These are phyloP conservation scores for Masnerella sp. DNA, from an alignment of 2,888 invertebrate genomes.

Conservation along the genomic window DNA sequence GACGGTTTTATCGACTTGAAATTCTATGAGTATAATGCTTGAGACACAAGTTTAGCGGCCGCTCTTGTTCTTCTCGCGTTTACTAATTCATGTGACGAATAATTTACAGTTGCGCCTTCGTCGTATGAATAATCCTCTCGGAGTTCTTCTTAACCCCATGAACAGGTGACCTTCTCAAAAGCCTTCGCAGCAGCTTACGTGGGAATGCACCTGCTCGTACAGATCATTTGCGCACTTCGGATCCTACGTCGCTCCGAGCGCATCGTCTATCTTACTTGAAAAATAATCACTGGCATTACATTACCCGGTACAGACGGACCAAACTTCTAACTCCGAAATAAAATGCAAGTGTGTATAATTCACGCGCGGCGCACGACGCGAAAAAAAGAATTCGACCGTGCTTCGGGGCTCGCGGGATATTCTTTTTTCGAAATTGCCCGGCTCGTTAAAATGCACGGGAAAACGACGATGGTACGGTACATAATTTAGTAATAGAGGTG, in stretches of 20 bases:
- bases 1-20: slow-evolving; percentile 43
- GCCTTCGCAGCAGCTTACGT: slow-evolving; percentile 60
- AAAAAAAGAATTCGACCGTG: slow-evolving; percentile 11
- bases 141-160: slow-evolving; percentile 65
- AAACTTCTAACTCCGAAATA: slow-evolving; percentile 19
- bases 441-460: no score
- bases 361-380: neutral
- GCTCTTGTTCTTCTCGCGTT: slow-evolving; percentile 63
- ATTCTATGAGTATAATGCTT: slow-evolving; percentile 54
- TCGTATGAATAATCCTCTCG: slow-evolving; percentile 69
- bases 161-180: slow-evolving; percentile 65
- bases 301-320: slow-evolving; percentile 18
- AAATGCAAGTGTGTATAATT: slow-evolving; percentile 41
- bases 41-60: slow-evolving; percentile 48
- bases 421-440: no score
- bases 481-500: no score
- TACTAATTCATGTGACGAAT: slow-evolving; percentile 72
- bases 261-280: slow-evolving; percentile 57
- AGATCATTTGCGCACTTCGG: slow-evolving; percentile 59
- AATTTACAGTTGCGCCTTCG: slow-evolving; percentile 67
- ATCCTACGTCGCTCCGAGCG: slow-evolving; percentile 57
- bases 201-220: slow-evolving; percentile 65
- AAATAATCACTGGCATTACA: slow-evolving; percentile 50
- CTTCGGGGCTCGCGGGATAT: slow-evolving; percentile 1
- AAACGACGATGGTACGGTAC: no score